Percentiles rank a stretch among this genome's conserved stretches.
phyloP scores from a whole-genome alignment of 1,140 invertebrate species.

The Aplysia californica region DNA sequence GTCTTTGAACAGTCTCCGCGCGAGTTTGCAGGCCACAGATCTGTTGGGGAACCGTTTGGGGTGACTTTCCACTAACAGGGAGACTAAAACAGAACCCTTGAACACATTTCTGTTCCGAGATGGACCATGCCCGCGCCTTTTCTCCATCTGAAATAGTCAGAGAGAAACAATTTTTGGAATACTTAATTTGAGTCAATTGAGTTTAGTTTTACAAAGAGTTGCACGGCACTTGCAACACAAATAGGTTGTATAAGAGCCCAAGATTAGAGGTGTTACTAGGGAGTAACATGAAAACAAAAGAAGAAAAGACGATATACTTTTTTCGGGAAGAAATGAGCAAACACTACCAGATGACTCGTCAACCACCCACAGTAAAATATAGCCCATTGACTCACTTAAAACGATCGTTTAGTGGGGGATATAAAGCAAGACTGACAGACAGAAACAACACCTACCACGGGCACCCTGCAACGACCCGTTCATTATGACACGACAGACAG shows the following conservation, averaged over 20 bases:
- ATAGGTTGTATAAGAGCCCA: too few relatives aligned
- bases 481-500: too few relatives aligned
- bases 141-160: conserved; percentile 51
- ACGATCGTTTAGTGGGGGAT: neutral
- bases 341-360: neutral
- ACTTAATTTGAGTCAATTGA: neutral
- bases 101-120: conserved; percentile 49
- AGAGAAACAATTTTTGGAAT: neutral
- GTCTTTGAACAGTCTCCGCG: conserved; percentile 49
- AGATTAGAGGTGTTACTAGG: too few relatives aligned
- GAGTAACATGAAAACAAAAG: too few relatives aligned
- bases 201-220: neutral
- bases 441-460: too few relatives aligned
- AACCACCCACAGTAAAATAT: neutral
- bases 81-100: conserved; percentile 53
- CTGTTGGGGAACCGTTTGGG: conserved; percentile 46
- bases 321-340: neutral
- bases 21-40: conserved; percentile 50
- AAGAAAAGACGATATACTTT: neutral
- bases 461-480: too few relatives aligned
- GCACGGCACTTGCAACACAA: too few relatives aligned
- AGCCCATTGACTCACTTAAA: neutral
- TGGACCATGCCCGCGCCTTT: conserved; percentile 21
- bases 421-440: too few relatives aligned
- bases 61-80: conserved; percentile 48